Conservation (phyloP, 2,113 vertebrate species). For the Eleginops maclovinus region DNA sequence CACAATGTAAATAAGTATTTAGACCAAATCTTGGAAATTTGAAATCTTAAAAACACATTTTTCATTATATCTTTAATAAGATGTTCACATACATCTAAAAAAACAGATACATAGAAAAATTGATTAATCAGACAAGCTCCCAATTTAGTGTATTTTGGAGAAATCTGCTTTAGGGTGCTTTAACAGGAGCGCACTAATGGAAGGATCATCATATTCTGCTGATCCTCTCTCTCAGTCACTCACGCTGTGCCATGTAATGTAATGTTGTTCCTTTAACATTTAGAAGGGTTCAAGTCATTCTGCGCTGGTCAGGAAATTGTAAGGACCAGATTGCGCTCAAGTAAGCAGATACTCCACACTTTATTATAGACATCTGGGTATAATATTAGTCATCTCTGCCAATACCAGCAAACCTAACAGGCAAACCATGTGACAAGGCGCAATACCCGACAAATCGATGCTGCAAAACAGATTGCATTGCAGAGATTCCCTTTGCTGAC, state of each 20-base stretch:
- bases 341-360: slow-evolving; percentile 85
- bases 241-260: slow-evolving; percentile 69
- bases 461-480: slow-evolving; percentile 86
- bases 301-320: slow-evolving; percentile 80
- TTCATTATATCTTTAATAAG: not conserved
- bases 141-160: slow-evolving; percentile 37
- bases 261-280: slow-evolving; percentile 82
- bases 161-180: slow-evolving; percentile 42
- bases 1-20: not conserved
- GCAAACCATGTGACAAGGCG: slow-evolving; percentile 81
- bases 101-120: not conserved
- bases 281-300: slow-evolving; percentile 80
- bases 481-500: slow-evolving; percentile 84
- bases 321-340: slow-evolving; percentile 79
- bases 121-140: slow-evolving; percentile 4
- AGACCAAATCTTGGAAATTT: slow-evolving; percentile 8
- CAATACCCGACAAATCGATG: slow-evolving; percentile 84
- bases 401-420: slow-evolving; percentile 82
- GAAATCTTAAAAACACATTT: not conserved
- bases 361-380: slow-evolving; percentile 87
- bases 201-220: slow-evolving; percentile 79
- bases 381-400: slow-evolving; percentile 88
- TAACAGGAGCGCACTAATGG: slow-evolving; percentile 66
- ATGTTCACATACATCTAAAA: not conserved
- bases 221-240: slow-evolving; percentile 59